phyloP scores from a whole-genome alignment of 2,797 vertebrate species.

The Acanthurus leucopareius region DNA sequence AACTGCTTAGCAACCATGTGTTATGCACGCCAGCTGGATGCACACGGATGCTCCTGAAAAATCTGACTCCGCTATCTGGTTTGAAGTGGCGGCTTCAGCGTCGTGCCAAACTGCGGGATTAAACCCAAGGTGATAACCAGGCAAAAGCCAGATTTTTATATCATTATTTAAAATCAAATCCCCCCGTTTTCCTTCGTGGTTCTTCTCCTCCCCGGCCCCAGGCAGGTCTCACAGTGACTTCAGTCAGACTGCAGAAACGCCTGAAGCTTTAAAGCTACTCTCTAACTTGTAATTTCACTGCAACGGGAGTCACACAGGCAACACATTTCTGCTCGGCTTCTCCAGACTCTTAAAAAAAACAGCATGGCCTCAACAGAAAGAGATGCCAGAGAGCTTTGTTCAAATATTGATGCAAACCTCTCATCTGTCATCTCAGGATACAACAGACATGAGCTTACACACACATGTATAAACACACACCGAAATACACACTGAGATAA shows the following conservation, averaged over 20 bases:
- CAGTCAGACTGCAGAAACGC: constrained; percentile 58
- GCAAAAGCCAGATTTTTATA: constrained; percentile 7
- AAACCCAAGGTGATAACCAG: background rate
- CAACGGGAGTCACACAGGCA: constrained; percentile 53
- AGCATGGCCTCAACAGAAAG: constrained; percentile 68
- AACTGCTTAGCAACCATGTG: constrained; percentile 39
- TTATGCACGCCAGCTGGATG: constrained; percentile 32
- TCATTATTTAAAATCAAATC: constrained; percentile 43
- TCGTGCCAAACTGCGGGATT: constrained; percentile 3
- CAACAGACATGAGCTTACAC: constrained; percentile 23
- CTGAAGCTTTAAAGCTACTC: constrained; percentile 46
- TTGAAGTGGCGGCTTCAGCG: background rate
- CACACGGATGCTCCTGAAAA: background rate
- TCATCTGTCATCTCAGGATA: constrained; percentile 74
- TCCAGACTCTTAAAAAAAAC: constrained; percentile 68
- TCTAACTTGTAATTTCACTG: constrained; percentile 65
- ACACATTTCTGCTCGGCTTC: constrained; percentile 50
- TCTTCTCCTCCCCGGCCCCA: constrained; percentile 36
- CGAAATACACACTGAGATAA: background rate
- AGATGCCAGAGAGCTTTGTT: constrained; percentile 77
- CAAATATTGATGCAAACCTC: constrained; percentile 82
- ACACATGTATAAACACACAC: constrained; percentile 26
- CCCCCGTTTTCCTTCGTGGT: constrained; percentile 7
- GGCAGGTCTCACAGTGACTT: constrained; percentile 55
- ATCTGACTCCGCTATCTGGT: background rate